Base-by-base conservation (phyloP, 2,797 vertebrate species). In the Tokudaia muenninki region DNA sequence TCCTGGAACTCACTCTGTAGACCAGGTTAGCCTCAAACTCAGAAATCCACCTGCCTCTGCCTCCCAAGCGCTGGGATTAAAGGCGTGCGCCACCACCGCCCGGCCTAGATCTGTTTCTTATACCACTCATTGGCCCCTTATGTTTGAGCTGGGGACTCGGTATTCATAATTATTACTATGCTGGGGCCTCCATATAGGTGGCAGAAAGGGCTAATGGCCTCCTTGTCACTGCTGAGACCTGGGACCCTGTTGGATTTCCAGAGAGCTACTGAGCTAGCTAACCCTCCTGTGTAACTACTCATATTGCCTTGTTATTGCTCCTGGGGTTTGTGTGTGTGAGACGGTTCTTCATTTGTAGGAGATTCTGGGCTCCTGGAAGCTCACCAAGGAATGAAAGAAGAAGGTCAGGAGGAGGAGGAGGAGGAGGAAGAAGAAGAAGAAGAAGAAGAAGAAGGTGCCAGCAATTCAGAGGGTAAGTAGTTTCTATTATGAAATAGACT, bases 391-490 rank as follows among this genome's bases (percentile, higher is more conserved):
- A 50, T 75, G 16, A 78, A 94, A 41, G 86, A 79, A 6, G 98
- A 98, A 78, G 98, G 98, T 0, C 98, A 97, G 0, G 96, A 96
- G 12, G 78, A 95, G 34, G 98, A 98, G 0, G 98, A 97, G 0
- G 96, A 96, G 12, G 78, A 95, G 34, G 98, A 98, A 0, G 98
- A 94, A 52, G 52, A 97, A 0, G 96, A 96, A 8, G 78, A 95
- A 95, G 98, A 98, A 0, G 98, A 98, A 0, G 9, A 98, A 31
- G 98, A 98, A 3, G 86, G 37, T 65, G 97, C 98, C 70, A 97
- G 98, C 0, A 92, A 87, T 57, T 96, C 97, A 0, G 98, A 98
- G 0, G 98, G 99, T 99, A 83, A 98, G 98, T 29, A 70, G 24
- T 37, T 61, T 74, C 41, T 11, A 44, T 34, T 22, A 11, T 26